These are phyloP conservation scores for Gopherus flavomarginatus DNA, from an alignment of 2,113 vertebrate genomes.

Conservation along the genomic window DNA sequence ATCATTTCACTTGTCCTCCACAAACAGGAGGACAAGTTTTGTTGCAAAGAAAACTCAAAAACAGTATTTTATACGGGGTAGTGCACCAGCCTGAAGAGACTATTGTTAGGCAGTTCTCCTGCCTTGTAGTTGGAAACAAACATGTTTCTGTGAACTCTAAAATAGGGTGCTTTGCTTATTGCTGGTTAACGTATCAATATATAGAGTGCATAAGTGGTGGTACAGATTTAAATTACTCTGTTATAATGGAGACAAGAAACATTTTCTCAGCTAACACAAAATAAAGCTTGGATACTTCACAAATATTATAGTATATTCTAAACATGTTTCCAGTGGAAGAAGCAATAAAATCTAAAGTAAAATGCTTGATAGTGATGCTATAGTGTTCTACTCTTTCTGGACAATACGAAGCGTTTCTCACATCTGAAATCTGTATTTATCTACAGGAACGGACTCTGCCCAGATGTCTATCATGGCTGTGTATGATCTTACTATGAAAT, in stretches of 20 bases:
- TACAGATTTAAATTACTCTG: background rate
- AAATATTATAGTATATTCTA: background rate
- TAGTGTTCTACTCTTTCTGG: background rate
- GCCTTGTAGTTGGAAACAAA: background rate
- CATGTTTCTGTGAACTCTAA: background rate
- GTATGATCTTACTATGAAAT: background rate
- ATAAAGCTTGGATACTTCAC: background rate
- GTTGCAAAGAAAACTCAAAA: background rate
- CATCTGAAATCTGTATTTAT: background rate
- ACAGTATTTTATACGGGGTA: background rate
- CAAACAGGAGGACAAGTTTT: too few species aligned
- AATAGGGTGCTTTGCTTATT: background rate
- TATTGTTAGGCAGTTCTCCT: background rate
- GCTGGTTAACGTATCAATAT: background rate
- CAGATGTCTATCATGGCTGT: background rate
- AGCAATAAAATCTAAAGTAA: rapidly evolving
- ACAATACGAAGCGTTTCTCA: background rate
- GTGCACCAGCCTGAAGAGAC: background rate
- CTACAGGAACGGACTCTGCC: rapidly evolving
- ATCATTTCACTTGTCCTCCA: background rate
- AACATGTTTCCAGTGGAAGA: background rate
- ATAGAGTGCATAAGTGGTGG: background rate
- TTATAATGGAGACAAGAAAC: background rate
- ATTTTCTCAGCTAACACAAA: background rate
- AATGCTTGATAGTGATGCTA: background rate